These are phyloP conservation scores for Apodemia hepburni DNA, from an alignment of 2,888 invertebrate species.

Conservation along the genomic window DNA sequence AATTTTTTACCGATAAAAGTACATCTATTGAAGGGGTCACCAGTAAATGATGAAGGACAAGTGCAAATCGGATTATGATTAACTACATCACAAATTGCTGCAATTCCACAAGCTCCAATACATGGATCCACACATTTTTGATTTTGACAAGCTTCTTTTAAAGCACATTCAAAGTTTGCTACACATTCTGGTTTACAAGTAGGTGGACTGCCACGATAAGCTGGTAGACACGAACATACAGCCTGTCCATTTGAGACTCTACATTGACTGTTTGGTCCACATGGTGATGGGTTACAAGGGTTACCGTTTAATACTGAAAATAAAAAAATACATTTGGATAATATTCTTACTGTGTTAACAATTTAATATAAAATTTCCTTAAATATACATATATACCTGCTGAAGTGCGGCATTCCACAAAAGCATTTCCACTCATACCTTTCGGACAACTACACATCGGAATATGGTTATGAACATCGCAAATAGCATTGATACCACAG, in stretches of 20 bases:
- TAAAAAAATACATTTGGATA: conserved; percentile 18
- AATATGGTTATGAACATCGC: conserved; percentile 86
- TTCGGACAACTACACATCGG: conserved; percentile 85
- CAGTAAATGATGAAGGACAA: conserved; percentile 85
- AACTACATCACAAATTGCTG: conserved; percentile 86
- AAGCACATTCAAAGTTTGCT: conserved; percentile 86
- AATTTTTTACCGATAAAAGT: conserved; percentile 60
- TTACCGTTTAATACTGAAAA: conserved; percentile 61
- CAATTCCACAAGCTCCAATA: conserved; percentile 87
- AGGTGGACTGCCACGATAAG: conserved; percentile 87
- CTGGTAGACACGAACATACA: conserved; percentile 86
- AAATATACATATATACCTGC: conserved; percentile 59
- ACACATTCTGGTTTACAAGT: conserved; percentile 89
- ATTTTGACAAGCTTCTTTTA: conserved; percentile 85
- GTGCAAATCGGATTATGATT: conserved; percentile 89
- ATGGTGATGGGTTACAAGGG: conserved; percentile 89
- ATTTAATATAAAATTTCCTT: neutral
- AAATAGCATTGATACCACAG: conserved; percentile 85
- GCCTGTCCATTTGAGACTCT: conserved; percentile 84
- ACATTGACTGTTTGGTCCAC: conserved; percentile 89
- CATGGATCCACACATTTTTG: conserved; percentile 89
- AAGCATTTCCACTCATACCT: conserved; percentile 84
- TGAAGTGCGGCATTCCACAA: conserved; percentile 77
- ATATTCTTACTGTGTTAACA: neutral
- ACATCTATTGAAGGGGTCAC: conserved; percentile 89